A percentile compares a stretch with the other conserved stretches of the same genome.
Conservation (phyloP, 1,140 invertebrate species). For the Theocolax elegans region DNA sequence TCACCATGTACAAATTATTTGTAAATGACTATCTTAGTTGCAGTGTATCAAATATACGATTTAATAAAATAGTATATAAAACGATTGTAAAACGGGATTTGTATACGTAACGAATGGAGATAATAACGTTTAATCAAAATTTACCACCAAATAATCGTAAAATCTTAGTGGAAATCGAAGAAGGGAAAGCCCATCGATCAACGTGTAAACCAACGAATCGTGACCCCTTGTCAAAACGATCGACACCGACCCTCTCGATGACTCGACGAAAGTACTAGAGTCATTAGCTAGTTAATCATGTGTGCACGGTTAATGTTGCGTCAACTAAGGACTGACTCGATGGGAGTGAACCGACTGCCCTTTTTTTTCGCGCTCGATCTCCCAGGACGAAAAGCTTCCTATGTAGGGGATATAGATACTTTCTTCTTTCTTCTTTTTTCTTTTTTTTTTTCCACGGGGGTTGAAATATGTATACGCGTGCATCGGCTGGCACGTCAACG, state of each 20-base stretch:
- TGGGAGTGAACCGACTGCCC: constrained; percentile 52
- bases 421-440: not conserved
- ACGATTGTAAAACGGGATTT: too few relatives aligned
- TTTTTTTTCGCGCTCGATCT: too few relatives aligned
- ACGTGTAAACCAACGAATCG: constrained; percentile 16
- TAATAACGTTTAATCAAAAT: too few relatives aligned
- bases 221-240: not conserved
- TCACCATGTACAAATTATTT: too few relatives aligned
- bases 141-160: too few relatives aligned
- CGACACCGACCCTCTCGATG: constrained; percentile 34
- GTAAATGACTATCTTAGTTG: too few relatives aligned
- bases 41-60: too few relatives aligned
- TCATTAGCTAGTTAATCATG: constrained; percentile 68
- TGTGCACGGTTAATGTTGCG: constrained; percentile 67
- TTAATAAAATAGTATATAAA: too few relatives aligned
- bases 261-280: constrained; percentile 46
- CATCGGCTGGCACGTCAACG: constrained; percentile 14
- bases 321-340: constrained; percentile 63
- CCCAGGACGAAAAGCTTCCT: too few relatives aligned
- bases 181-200: not conserved
- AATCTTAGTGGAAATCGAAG: too few relatives aligned
- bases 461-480: constrained; percentile 6
- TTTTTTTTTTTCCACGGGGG: not conserved
- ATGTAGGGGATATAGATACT: too few relatives aligned
- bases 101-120: too few relatives aligned